Base-by-base conservation (phyloP, 1,140 invertebrate genomes). In the Microplitis mediator region DNA sequence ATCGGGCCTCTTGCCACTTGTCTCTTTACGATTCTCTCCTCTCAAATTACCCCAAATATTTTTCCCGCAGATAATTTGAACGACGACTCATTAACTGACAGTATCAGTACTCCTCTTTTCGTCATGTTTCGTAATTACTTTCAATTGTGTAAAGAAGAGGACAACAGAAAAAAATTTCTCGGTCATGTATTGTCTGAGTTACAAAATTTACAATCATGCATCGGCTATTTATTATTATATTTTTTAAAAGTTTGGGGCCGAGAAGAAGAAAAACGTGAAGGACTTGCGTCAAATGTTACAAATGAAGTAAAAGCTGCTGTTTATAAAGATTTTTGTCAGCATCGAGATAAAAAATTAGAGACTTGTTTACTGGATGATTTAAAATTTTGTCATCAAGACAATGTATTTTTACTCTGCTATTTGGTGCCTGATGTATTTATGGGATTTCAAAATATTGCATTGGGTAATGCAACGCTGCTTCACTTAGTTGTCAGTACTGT, bases 341-440 rank as follows among this genome's bases (percentile, higher is more conserved):
- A 91, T 67, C 88, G 92, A 76, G 93, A 94, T 74, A 91, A 95
- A 79, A 95, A 96, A 87, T 80, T 94, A 75, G 93, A 93, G 73
- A 89, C 89, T 14, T 94, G 92, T 87, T 88, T 97, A 75, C 89
- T 94, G 36, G 87, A 90, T 74, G 95, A 97, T 89, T 90, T 97
- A 75, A 92, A 92, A 90, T 79, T 90, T 36, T 96, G 96, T 82
- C 95, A 97, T 84, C 93, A 96, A 82, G 93, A 93, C 84, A 96
- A 96, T 88, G 91, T 95, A 31, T 90, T 92, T 77, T 89, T 97
- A 79, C 91, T 98, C 80, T 94, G 95, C 78, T 98, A 93, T 90
- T 87, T 99, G 63, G 90, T 98, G 84, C 95, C 96, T 54, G 95
- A 97, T 81, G 90, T 98, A 60, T 99, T 96, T 82, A 92, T 92